Evolutionary conservation across 2,113 vertebrate genomes (phyloP).

Genomic region (Ancistrus triradiatus): DNA sequence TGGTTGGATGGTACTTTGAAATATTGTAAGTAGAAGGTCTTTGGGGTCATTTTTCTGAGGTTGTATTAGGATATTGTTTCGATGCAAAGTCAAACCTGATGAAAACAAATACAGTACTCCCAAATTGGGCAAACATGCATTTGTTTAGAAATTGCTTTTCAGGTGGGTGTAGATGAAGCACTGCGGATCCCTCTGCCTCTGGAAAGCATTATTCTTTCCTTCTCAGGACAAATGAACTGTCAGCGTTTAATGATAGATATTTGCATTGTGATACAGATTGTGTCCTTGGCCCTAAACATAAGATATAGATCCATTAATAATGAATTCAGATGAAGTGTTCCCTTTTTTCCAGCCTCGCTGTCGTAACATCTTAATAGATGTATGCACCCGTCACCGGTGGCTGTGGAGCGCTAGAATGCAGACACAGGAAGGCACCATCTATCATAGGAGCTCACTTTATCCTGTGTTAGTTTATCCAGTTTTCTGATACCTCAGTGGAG

Average conservation of each 20-base stretch:
- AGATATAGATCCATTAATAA: conserved; percentile 77
- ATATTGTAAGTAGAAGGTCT: too few relatives aligned
- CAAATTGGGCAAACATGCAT: conserved; percentile 34
- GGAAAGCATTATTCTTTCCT: conserved; percentile 74
- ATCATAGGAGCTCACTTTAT: conserved; percentile 65
- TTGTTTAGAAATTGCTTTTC: conserved; percentile 46
- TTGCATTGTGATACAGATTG: conserved; percentile 78
- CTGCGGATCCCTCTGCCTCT: conserved; percentile 38
- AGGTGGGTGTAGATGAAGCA: conserved; percentile 39
- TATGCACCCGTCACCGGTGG: conserved; percentile 63
- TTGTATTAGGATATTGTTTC: conserved; percentile 22
- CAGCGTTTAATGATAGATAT: conserved; percentile 78
- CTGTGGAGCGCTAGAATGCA: conserved; percentile 69
- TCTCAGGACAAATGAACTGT: conserved; percentile 75
- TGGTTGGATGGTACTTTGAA: too few relatives aligned
- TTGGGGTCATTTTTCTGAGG: conserved; percentile 53
- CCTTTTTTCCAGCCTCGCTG: conserved; percentile 54
- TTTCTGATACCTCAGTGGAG: conserved; percentile 51
- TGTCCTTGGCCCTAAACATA: conserved; percentile 76
- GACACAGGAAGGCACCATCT: conserved; percentile 61
- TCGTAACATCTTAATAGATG: conserved; percentile 62
- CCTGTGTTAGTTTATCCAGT: conserved; percentile 41
- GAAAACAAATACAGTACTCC: conserved; percentile 26
- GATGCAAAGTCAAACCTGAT: conserved; percentile 19
- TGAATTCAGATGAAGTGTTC: conserved; percentile 71